Evolutionary conservation across 2,888 invertebrate species (phyloP).

Genomic region (Trissolcus brochymenae): DNA sequence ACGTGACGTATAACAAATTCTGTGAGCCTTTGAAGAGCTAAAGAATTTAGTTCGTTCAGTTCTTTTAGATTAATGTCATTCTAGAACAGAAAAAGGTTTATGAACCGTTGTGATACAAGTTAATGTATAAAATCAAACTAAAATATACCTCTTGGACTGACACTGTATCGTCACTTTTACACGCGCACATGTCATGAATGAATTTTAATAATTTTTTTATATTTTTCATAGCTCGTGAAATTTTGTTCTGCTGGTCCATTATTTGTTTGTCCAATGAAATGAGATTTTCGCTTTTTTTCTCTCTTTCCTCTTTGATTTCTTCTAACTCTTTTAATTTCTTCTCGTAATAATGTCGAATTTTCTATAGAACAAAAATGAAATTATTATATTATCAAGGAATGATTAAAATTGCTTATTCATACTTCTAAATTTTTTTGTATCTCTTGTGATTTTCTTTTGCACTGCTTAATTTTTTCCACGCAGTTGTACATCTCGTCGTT

Average conservation of each 20-base stretch:
- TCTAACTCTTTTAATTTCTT: constrained; percentile 64
- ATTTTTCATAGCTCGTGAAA: constrained; percentile 76
- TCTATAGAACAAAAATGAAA: constrained; percentile 49
- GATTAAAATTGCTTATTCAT: neutral
- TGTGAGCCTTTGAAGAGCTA: constrained; percentile 78
- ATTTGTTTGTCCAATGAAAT: constrained; percentile 70
- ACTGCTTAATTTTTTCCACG: constrained; percentile 70
- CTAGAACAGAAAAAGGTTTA: constrained; percentile 65
- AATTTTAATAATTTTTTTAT: constrained; percentile 75
- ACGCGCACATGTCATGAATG: constrained; percentile 68
- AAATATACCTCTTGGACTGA: constrained; percentile 70
- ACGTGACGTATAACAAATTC: constrained; percentile 77
- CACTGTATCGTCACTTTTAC: constrained; percentile 62
- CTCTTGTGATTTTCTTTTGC: constrained; percentile 62
- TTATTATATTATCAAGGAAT: neutral
- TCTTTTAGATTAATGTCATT: constrained; percentile 80
- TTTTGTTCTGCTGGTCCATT: constrained; percentile 75
- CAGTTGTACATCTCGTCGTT: constrained; percentile 77
- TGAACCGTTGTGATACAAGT: neutral
- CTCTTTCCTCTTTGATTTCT: constrained; percentile 67
- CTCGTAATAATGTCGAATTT: constrained; percentile 65
- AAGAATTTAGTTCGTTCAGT: constrained; percentile 79
- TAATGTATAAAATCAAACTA: neutral
- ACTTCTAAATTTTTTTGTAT: constrained; percentile 62
- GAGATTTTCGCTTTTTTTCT: constrained; percentile 65